Evolutionary conservation across 2,113 vertebrate genomes (phyloP).

Genomic region (Maccullochella peelii): DNA sequence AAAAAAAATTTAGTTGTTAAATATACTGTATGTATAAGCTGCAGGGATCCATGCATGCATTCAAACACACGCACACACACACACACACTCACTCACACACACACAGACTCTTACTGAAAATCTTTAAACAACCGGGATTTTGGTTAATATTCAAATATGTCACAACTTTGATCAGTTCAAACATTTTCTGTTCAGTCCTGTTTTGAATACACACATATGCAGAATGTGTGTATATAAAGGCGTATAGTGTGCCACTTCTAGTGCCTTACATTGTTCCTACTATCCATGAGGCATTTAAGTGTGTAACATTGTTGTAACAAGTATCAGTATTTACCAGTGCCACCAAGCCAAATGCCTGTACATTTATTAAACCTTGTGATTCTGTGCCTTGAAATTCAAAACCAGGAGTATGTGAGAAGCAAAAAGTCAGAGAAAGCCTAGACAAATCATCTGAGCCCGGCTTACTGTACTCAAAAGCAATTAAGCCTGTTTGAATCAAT

Average conservation of each 20-base stretch:
- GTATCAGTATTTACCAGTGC: not conserved
- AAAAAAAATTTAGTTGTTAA: not conserved
- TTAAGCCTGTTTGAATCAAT: conserved; percentile 71
- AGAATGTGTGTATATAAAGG: not conserved
- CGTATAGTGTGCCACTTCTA: not conserved
- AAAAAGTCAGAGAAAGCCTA: not conserved
- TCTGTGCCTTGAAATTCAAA: not conserved
- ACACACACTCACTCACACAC: too few relatives aligned
- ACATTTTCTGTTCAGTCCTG: not conserved
- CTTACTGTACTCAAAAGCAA: conserved; percentile 55
- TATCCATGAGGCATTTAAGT: not conserved
- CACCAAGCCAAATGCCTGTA: not conserved
- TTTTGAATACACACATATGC: not conserved
- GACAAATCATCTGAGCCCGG: conserved; percentile 14
- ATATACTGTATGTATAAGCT: not conserved
- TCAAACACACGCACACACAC: too few relatives aligned
- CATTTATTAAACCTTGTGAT: not conserved
- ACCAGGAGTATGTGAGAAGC: not conserved
- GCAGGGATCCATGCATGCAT: not conserved
- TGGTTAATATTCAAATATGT: not conserved
- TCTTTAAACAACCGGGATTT: not conserved
- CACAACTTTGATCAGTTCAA: not conserved
- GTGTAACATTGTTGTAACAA: not conserved
- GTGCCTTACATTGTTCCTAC: not conserved
- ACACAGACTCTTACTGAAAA: not conserved